These are phyloP conservation scores for Proisotoma minuta DNA, from an alignment of 2,888 invertebrate genomes.

Conservation along the genomic window DNA sequence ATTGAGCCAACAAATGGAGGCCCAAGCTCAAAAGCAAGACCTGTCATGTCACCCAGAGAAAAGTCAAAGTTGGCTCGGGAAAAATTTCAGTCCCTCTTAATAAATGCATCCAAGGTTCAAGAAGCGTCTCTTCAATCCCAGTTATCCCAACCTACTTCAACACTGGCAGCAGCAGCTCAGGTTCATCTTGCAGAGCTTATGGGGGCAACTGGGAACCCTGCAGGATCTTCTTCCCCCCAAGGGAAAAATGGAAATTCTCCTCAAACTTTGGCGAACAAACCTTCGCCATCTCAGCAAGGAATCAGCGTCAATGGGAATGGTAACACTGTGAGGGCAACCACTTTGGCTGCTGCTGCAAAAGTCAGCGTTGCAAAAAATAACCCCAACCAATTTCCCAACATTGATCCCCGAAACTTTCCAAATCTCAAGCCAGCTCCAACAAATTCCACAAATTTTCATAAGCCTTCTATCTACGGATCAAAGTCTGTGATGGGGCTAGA, in stretches of 20 bases:
- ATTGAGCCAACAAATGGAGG: too few relatives aligned
- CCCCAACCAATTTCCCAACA: slow-evolving; percentile 7
- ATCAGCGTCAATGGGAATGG: neutral
- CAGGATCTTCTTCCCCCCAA: neutral
- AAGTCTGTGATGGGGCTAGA: slow-evolving; percentile 28
- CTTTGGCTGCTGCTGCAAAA: neutral
- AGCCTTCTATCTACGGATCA: neutral
- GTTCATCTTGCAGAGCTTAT: neutral
- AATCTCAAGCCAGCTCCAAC: neutral
- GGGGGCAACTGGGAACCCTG: neutral
- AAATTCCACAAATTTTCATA: neutral
- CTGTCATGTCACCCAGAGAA: neutral
- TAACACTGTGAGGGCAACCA: neutral
- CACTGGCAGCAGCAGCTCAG: neutral
- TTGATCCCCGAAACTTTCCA: slow-evolving; percentile 15
- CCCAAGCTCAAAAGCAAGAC: neutral
- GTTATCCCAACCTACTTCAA: neutral
- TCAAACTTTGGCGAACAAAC: slow-evolving; percentile 1
- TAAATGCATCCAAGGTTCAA: neutral
- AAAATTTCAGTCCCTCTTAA: neutral
- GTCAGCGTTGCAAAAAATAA: slow-evolving; percentile 1
- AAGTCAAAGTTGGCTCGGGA: neutral
- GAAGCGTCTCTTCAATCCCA: neutral
- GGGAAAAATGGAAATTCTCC: neutral
- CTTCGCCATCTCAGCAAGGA: neutral